Base-by-base conservation (phyloP, 2,797 vertebrate species). In the Rhynchonycteris naso region DNA sequence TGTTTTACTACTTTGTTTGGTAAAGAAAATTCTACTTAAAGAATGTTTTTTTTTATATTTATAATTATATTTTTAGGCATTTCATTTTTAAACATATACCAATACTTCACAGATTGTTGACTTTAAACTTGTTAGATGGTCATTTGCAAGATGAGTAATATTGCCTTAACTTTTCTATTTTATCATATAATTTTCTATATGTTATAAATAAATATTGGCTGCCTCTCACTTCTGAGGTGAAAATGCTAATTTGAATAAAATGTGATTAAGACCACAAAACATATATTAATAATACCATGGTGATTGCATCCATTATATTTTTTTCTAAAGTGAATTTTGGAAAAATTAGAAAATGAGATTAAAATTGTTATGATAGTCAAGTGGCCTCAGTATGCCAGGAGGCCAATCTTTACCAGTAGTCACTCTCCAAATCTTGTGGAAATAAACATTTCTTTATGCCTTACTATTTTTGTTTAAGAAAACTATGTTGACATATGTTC, bases 401-500 rank as follows among this genome's bases (percentile, higher is more conserved):
- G 18, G 15, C 59, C 28, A 59, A 2, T 91, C n/a, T 96, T 88
- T 30, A 74, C 19, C 26, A 92, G 38, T 52, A 21, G 15, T 92
- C 19, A 83, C 4, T 82, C 14, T 90, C 12, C 68, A 16, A 52
- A 14, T 79, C 21, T 66, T 76, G n/a, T 35, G 30, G 7, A 30
- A 87, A 10, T 88, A 87, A 95, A 83, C 6, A 71, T 93, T 95
- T 96, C 54, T 72, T 95, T 82, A 66, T 94, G 59, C 5, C 16
- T 87, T 90, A 47, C 76, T 85, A 16, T 68, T 79, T 59, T 81
- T 85, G 19, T 68, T 79, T 59, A 80, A 68, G 66, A 90, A 43
- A 78, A 47, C 63, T 84, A 28, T 88, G 9, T 84, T 90, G 50
- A 65, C 38, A 69, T 72, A 30, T 82, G 19, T 5, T 93, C 93